Evolutionary conservation across 2,113 vertebrate species (phyloP), one percentile per base, ranked within the genome.

Genomic region (Gobius niger): DNA sequence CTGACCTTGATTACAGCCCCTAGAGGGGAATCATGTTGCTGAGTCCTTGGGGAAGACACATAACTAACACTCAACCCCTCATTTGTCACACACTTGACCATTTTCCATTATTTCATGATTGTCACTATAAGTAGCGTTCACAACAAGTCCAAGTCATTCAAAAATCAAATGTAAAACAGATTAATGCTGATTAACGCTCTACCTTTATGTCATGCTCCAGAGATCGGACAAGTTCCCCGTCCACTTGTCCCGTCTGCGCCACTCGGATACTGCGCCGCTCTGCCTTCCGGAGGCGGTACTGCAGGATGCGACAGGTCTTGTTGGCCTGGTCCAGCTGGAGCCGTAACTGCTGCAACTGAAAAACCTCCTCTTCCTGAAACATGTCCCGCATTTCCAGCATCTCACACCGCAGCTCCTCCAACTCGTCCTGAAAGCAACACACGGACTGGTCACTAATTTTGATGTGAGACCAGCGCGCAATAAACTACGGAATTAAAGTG

Each of bases 131-230:
- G 24, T 24, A 24, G 24, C 24, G 24, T 34, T 34, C 24, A 34
- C 24, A 34, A 4, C 24, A 34, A 34, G 24, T 34, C 24, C 24
- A 34, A 34, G 24, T 34, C 24, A 34, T 34, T 24, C 9, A 41
- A 11, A 11, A 60, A 19, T 47, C 40, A 8, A 41, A 51, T 42
- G 44, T 44, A 16, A 9, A 5, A 41, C 47, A 47, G 47, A 9
- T 34, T 34, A 34, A 34, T 34, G 24, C 24, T 24, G 24, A 9
- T 8, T n/a, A n/a, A n/a, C 9, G 10, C 9, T 89, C 92, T 74
- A 99, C 98, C 95, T 96, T 98, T 76, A 99, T 95, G 0, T 99
- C 98, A 65, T 99, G 96, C 90, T 99, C 96, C 7, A 99, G 91
- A 65, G 93, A 93, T 2, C 94, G 89, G 87, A 99, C 94, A 84